Evolutionary conservation across 2,888 invertebrate species (phyloP), one percentile per base, ranked within the genome.

Genomic region (Drosophila flavopinicola): DNA sequence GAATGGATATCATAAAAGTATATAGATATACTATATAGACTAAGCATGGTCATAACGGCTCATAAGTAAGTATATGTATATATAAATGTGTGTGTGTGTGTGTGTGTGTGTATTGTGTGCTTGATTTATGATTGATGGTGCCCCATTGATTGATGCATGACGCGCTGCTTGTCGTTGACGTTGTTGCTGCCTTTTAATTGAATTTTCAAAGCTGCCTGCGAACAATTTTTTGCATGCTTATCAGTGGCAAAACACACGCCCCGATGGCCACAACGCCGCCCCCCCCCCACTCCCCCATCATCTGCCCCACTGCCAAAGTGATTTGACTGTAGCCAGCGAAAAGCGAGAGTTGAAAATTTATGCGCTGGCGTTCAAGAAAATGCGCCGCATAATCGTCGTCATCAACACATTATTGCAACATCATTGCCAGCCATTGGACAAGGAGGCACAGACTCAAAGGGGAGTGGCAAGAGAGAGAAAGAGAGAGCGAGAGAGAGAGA

Each of bases 71-170:
- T 27, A 15, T 29, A 41, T 42, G 32, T 20, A 30, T 20, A 38
- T 23, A 33, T 13, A 13, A 11, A 1, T 11, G 7, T 29, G 11
- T 45, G 7, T 51, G 23, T 33, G 7, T 32, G 13, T 33, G 15
- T 58, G 38, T 56, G 10, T 44, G 38, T 63, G 33, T 56, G 44
- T 45, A 25, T 48, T 56, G 38, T 66, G 71, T 66, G 65, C 33
- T 63, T 64, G 78, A 65, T 54, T 75, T 80, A 79, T 80, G 80
- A 80, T 80, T 80, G 79, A 80, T 80, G 79, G 83, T 80, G 76
- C 86, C 75, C 86, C 75, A 80, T 80, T 80, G 79, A 80, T 80
- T 80, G 79, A 80, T 80, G 79, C 79, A 80, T 80, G 79, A 80
- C 79, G 75, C 79, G 78, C 45, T 78, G 48, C 61, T 77, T 78